Percentiles rank a stretch among this genome's conserved stretches.
These are phyloP conservation scores for Darevskia mixta DNA, from an alignment of 2,797 vertebrate species.

Conservation along the genomic window DNA sequence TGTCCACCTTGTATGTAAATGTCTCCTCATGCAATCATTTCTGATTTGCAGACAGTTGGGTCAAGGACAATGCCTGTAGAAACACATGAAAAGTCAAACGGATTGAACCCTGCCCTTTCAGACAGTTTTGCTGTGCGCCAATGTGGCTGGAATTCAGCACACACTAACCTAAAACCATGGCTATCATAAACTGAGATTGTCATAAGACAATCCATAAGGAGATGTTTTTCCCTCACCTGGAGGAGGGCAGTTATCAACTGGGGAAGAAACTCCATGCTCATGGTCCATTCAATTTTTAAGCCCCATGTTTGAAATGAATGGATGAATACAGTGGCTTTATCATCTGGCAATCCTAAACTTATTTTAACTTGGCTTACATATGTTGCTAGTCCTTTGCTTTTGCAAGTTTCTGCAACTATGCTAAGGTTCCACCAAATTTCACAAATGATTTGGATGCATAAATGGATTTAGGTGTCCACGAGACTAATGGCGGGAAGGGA, in stretches of 20 bases:
- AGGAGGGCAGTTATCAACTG: background rate
- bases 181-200: background rate
- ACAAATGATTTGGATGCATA: background rate
- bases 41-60: background rate
- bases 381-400: background rate
- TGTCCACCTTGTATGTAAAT: background rate
- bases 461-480: background rate
- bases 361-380: background rate
- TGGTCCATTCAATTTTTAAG: background rate
- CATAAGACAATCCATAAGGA: background rate
- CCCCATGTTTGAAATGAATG: background rate
- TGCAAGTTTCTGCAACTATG: background rate
- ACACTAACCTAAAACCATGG: background rate
- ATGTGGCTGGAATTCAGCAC: background rate
- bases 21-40: background rate
- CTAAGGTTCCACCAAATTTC: background rate
- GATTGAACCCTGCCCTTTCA: background rate
- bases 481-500: background rate
- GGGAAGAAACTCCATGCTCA: background rate
- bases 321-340: background rate
- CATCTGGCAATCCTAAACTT: background rate
- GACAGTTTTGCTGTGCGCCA: too few species aligned
- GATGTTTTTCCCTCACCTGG: background rate
- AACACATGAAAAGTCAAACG: background rate
- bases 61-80: background rate